Conservation (phyloP, 2,797 vertebrate species). For the Todus mexicanus region DNA sequence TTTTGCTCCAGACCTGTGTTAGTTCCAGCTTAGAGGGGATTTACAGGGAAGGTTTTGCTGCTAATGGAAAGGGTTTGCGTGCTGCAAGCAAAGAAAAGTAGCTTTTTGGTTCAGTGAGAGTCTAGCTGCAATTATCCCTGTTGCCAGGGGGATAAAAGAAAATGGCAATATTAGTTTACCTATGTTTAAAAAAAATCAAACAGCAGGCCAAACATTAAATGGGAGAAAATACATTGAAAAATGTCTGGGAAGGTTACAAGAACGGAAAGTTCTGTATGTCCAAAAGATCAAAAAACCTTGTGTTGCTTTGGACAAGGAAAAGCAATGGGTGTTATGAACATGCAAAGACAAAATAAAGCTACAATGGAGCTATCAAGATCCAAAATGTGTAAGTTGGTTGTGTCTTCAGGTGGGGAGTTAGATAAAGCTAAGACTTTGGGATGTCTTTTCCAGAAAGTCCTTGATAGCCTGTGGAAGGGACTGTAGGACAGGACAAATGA, state of each 20-base stretch:
- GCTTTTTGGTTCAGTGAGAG: background rate
- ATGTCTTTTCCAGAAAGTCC: background rate
- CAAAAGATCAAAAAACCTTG: fast-evolving
- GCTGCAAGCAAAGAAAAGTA: background rate
- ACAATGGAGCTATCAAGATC: background rate
- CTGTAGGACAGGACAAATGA: background rate
- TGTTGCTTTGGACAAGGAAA: background rate
- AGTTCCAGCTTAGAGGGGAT: background rate
- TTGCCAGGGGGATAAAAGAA: background rate
- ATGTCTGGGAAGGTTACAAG: background rate
- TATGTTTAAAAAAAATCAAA: background rate
- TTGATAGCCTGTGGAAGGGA: background rate
- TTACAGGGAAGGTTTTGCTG: background rate
- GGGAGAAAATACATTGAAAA: background rate
- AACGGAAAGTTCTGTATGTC: background rate
- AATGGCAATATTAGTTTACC: background rate
- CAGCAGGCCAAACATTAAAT: background rate
- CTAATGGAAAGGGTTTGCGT: background rate
- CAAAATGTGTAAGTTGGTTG: background rate
- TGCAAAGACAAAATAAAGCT: background rate
- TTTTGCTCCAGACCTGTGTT: background rate
- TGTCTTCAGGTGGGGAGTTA: background rate
- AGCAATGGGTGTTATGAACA: background rate
- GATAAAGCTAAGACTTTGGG: background rate
- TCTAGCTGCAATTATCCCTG: background rate